Percentiles rank a stretch among this genome's conserved stretches.
Evolutionary conservation across 2,888 invertebrate species (phyloP).

Genomic region (Ochlodes sylvanus): DNA sequence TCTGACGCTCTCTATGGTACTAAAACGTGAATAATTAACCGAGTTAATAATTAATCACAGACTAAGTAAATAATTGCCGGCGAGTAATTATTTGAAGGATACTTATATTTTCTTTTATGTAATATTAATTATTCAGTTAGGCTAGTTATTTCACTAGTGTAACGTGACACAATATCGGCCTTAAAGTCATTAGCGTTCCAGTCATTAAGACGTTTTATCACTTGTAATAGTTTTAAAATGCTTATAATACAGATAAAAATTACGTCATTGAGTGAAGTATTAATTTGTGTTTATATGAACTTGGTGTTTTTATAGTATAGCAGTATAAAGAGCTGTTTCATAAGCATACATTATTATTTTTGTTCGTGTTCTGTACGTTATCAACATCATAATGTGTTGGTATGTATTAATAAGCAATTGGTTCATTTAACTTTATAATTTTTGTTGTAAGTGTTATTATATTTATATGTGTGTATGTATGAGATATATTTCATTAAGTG

Average conservation of each 20-base stretch:
- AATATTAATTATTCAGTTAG: background rate
- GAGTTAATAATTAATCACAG: background rate
- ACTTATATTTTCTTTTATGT: background rate
- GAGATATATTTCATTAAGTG: no score
- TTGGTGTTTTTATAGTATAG: background rate
- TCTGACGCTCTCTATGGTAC: no score
- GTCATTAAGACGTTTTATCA: constrained; percentile 2
- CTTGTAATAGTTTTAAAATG: background rate
- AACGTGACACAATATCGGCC: background rate
- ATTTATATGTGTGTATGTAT: no score
- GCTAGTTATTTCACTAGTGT: background rate
- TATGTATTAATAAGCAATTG: background rate
- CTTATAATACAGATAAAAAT: background rate
- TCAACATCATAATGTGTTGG: background rate
- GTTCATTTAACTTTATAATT: no score
- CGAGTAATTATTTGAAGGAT: background rate
- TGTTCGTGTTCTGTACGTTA: background rate
- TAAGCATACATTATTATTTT: background rate
- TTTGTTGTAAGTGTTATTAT: no score
- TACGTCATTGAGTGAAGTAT: background rate
- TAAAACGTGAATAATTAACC: no score
- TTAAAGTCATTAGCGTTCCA: background rate
- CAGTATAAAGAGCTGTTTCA: background rate
- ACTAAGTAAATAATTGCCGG: background rate
- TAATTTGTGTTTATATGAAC: background rate